Base-by-base conservation (phyloP, 2,888 invertebrate species). In the Tetranychus truncatus region DNA sequence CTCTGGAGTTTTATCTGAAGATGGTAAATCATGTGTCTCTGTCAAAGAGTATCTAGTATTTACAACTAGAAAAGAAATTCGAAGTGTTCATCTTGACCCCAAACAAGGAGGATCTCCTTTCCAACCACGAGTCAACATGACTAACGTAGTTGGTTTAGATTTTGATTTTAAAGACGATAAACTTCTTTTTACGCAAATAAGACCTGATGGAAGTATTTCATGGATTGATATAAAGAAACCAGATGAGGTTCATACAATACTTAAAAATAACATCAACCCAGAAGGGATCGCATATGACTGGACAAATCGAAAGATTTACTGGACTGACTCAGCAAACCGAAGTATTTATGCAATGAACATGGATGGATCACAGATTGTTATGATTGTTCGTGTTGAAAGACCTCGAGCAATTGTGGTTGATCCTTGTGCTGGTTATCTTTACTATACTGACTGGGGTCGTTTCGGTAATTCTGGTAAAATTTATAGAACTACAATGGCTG, bases 251-350 rank as follows among this genome's bases (percentile, higher is more conserved):
- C 76, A 78, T 72, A 76, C 78, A 7, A 78, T 81, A 69, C 46
- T 78, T 71, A 78, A 77, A 45, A 79, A 78, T 72, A 90, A 91
- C 34, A 91, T 93, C 75, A 93, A 92, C 83, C 93, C 94, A 0
- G 93, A 94, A 82, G 93, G 94, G 6, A 90, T 95, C 77, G 92
- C 94, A 0, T 94, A 95, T 81, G 97, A 99, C 81, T 99, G 97
- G 97, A 92, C 96, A 0, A 93, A 93, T 79, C 91, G 91, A 82
- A 96, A 95, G 82, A 88, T 99, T 66, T 97, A 96, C 83, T 99
- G 95, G 95, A 94, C 96, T 0, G 97, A 97, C 81, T 92, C 93
- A 45, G 90, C 91, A 0, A 94, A 95, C 80, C 92, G 92, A 80
- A 91, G 92, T 15, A 94, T 95, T 75, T 95, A 94, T 81, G 91